Conservation (phyloP, 2,113 vertebrate species). For the Salvelinus fontinalis region DNA sequence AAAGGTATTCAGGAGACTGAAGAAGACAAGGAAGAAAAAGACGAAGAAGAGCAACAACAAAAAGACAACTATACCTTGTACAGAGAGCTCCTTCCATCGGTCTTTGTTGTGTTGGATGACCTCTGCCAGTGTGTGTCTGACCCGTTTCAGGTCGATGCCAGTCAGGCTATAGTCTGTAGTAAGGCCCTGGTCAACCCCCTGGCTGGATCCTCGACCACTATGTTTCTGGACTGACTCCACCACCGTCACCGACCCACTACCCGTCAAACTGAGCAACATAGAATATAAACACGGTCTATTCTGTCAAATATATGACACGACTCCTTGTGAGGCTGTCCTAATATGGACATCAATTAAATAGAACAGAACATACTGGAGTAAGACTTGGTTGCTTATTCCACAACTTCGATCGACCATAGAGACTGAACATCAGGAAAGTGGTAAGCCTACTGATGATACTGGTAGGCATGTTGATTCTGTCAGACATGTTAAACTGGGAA, state of each 20-base stretch:
- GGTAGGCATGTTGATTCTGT: too few species aligned
- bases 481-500: not conserved
- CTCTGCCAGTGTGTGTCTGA: conserved; percentile 82
- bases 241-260: conserved; percentile 71
- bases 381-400: too few species aligned
- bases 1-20: not conserved
- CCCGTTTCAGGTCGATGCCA: conserved; percentile 81
- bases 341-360: too few species aligned
- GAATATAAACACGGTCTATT: not conserved
- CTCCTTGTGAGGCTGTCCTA: not conserved
- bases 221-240: conserved; percentile 79
- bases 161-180: conserved; percentile 82
- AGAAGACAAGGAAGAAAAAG: too few species aligned
- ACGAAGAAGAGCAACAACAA: too few species aligned
- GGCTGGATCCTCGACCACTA: conserved; percentile 66
- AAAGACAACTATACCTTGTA: conserved; percentile 74
- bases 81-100: conserved; percentile 91
- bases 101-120: conserved; percentile 93
- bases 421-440: too few species aligned
- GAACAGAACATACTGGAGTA: too few species aligned
- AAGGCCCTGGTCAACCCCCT: conserved; percentile 67
- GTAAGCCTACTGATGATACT: too few species aligned
- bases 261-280: conserved; percentile 62
- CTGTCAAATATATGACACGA: not conserved
- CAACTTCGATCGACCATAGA: too few species aligned